Evolutionary conservation across 2,888 invertebrate species (phyloP).

Genomic region (Sphaeridia pumilis): DNA sequence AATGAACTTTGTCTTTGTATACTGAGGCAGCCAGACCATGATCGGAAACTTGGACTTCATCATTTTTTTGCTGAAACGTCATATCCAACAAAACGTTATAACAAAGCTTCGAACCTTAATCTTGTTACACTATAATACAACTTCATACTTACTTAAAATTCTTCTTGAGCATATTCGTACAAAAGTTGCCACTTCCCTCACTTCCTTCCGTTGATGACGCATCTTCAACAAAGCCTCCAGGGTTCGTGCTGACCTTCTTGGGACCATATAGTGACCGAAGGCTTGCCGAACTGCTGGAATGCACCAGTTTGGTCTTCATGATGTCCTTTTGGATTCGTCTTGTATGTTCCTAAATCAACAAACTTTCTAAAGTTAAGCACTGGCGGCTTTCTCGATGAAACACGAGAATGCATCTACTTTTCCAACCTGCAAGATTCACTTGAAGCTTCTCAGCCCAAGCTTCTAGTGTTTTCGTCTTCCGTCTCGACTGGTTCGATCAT

Average conservation of each 20-base stretch:
- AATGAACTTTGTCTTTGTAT: conserved; percentile 61
- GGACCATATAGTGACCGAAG: conserved; percentile 1
- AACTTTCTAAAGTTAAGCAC: too few species aligned
- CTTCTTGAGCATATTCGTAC: background rate
- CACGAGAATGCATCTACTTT: too few species aligned
- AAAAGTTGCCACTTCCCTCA: background rate
- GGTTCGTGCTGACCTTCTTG: background rate
- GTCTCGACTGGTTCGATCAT: too few species aligned
- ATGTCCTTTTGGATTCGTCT: too few species aligned
- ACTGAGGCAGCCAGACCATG: conserved; percentile 60
- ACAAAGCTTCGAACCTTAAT: background rate
- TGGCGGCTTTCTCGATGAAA: too few species aligned
- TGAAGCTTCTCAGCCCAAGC: too few species aligned
- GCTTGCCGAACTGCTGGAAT: conserved; percentile 26
- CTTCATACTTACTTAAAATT: conserved; percentile 5
- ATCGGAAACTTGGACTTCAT: conserved; percentile 50
- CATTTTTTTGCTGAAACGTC: conserved; percentile 7
- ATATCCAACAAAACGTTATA: background rate
- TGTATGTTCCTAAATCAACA: too few species aligned
- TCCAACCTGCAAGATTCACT: too few species aligned
- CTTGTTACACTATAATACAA: background rate
- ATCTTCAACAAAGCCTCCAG: background rate
- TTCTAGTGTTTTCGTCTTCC: too few species aligned
- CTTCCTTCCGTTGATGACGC: background rate
- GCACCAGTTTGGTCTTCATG: conserved; percentile 27